Evolutionary conservation across 2,797 vertebrate genomes (phyloP), one percentile per base, ranked within the genome.

Genomic region (Enteromius viviparus): DNA sequence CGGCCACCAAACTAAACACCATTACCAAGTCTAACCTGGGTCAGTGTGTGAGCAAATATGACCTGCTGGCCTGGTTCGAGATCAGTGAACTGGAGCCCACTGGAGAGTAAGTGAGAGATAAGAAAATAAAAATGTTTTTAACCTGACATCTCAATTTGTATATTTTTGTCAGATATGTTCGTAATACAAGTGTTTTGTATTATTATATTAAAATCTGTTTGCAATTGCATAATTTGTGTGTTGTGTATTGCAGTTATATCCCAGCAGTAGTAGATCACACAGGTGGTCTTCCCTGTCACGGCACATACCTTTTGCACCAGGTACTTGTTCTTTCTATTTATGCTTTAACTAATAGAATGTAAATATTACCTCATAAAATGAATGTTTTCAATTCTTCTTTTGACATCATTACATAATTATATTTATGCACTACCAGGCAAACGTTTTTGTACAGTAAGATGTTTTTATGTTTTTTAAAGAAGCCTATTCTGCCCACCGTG

Each of bases 51-150:
- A 99, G 97, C 96, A 99, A 99, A 87, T 99, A 99, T 0, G 98
- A 99, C 88, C 96, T 99, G 78, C 94, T 99, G 53, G 97, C 99
- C 76, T 99, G 98, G 98, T 99, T 99, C 91, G 98, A 99, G 94
- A 99, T 99, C 95, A 99, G 97, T 15, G 98, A 99, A 84, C 91
- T 99, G 94, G 98, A 99, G 92, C 97, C 98, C n/a, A 99, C 98
- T 0, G 98, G 98, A 94, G 98, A 99, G 98, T 99, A 93, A 98
- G 98, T 97, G 17, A 83, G 80, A 45, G 21, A 34, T 23, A 17
- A 42, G 21, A 37, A 37, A 37, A 37, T 37, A 68, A 17, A 64
- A 70, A 26, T n/a, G 1, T 1, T 76, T 76, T 42, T 15, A 70
- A 7, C 26, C 14, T 0, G 42, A 10, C 8, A 6, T 53, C 40